phyloP scores from a whole-genome alignment of 2,888 invertebrate species.

The Heliothis peltigera region DNA sequence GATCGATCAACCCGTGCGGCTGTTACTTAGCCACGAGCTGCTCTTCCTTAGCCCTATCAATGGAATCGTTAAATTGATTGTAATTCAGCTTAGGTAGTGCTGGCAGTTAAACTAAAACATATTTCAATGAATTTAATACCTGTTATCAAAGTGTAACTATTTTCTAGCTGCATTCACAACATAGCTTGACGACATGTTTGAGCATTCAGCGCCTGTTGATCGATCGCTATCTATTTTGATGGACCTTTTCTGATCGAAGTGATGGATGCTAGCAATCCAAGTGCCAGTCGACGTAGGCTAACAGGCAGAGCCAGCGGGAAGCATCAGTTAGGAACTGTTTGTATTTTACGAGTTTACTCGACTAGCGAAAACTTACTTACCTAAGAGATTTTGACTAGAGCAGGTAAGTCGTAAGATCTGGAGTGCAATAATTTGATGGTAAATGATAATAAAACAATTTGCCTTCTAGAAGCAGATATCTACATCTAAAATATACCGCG shows the following conservation, averaged over 20 bases:
- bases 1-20: too few relatives aligned
- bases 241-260: conserved; percentile 42
- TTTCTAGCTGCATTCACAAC: conserved; percentile 11
- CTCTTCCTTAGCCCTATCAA: too few relatives aligned
- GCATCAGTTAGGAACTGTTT: conserved; percentile 23
- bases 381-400: not conserved
- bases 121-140: not conserved
- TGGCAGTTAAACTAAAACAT: too few relatives aligned
- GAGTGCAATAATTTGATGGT: not conserved
- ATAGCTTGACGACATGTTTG: conserved; percentile 30
- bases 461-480: not conserved
- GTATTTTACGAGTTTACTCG: conserved; percentile 6
- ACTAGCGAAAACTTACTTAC: not conserved
- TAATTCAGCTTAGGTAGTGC: too few relatives aligned
- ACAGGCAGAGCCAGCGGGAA: conserved; percentile 12
- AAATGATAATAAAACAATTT: not conserved
- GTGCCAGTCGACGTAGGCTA: conserved; percentile 25
- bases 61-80: too few relatives aligned
- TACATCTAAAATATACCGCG: not conserved
- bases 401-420: not conserved
- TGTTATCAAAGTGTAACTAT: conserved; percentile 8
- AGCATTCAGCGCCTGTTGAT: conserved; percentile 31
- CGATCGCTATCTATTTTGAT: conserved; percentile 44
- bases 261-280: conserved; percentile 41
- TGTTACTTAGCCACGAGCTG: too few relatives aligned